Base-by-base conservation (phyloP, 2,797 vertebrate genomes). In the Diplodus sargus region DNA sequence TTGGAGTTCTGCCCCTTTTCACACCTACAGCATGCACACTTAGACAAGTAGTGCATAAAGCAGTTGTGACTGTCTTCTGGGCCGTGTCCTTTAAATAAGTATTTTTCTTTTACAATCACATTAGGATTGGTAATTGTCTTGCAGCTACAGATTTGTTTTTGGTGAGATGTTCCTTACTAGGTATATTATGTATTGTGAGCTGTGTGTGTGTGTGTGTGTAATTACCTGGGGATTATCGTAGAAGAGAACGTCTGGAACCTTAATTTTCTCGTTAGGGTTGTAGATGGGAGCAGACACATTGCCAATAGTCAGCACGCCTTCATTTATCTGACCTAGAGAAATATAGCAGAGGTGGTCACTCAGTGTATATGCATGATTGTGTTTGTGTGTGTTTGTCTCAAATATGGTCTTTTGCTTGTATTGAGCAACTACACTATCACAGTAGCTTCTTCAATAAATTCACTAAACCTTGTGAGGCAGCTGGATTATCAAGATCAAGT, bases 231-330 rank as follows among this genome's bases (percentile, higher is more conserved):
- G 49, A 53, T 99, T 99, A 87, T 99, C 96, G 73, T 99, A 99
- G 92, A 99, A 99, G 16, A 99, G 95, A 64, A 99, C 97, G 47
- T 99, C 97, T 28, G 98, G 97, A 62, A 99, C 96, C 93, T 99
- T 99, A 95, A 98, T 97, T 83, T 96, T 98, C 86, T 97, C 95
- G 0, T 83, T 61, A 7, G 97, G 79, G 25, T 89, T 95, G 87
- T 95, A 96, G 74, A 99, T 13, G 0, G 97, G 97, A 85, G 95
- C 87, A 0, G 93, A 96, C 49, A 97, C 94, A 39, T 81, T 87
- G 1, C 98, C 98, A 56, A 99, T 97, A 30, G 94, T 97, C 90
- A 99, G 90, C 81, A 95, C 87, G 1, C 97, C 97, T 0, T 97
- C 92, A 22, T 93, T 90, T 43, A 98, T 85, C 81, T 90, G 85